phyloP scores from a whole-genome alignment of 2,888 invertebrate species.

The Lepidocyrtinus sp. region DNA sequence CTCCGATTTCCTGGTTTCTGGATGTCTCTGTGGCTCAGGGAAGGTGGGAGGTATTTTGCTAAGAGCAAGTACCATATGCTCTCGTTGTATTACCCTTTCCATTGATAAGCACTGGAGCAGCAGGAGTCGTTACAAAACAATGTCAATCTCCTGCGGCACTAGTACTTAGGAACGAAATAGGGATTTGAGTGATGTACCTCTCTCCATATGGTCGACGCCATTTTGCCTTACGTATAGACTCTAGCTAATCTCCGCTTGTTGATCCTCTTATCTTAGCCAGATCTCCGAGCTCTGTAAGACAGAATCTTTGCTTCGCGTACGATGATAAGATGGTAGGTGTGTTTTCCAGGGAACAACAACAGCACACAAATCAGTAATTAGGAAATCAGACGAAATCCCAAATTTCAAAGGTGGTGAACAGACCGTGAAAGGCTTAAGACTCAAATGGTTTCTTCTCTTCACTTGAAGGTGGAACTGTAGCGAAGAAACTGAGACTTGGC shows the following conservation, averaged over 20 bases:
- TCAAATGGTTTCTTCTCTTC: too few relatives aligned
- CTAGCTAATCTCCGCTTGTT: not conserved
- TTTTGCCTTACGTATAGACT: too few relatives aligned
- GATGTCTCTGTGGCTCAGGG: not conserved
- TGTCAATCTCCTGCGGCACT: constrained; percentile 90
- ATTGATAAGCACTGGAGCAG: constrained; percentile 94
- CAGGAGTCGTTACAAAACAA: constrained; percentile 80
- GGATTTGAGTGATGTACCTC: constrained; percentile 61
- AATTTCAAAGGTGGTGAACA: not conserved
- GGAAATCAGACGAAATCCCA: not conserved
- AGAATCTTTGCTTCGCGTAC: not conserved
- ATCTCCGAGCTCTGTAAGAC: too few relatives aligned
- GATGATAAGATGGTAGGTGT: too few relatives aligned
- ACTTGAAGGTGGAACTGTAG: too few relatives aligned
- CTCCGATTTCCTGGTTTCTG: not conserved
- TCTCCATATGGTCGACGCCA: too few relatives aligned
- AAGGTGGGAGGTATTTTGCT: not conserved
- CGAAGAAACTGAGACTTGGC: too few relatives aligned
- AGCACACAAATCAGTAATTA: too few relatives aligned
- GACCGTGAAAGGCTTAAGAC: not conserved
- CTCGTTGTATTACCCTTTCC: constrained; percentile 72
- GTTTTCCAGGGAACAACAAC: too few relatives aligned
- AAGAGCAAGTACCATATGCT: not conserved
- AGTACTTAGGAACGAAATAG: constrained; percentile 92
- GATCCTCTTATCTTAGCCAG: not conserved